Evolutionary conservation across 2,797 vertebrate genomes (phyloP).

Genomic region (Cetoscarus ocellatus): DNA sequence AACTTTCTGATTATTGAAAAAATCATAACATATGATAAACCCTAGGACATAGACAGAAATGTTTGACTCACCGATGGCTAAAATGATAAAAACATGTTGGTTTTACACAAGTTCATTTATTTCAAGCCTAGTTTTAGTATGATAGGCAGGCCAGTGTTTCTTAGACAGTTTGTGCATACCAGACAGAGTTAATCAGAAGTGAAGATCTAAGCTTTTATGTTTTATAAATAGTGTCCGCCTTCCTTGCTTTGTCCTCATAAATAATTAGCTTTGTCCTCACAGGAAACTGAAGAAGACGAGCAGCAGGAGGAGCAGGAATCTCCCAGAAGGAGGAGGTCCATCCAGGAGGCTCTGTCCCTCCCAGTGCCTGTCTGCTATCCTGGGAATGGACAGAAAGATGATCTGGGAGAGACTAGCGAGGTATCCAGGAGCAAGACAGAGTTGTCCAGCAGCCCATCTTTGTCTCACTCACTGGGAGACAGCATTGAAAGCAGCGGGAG

Average conservation of each 20-base stretch:
- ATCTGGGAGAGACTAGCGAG: constrained; percentile 70
- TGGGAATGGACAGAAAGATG: constrained; percentile 74
- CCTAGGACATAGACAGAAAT: neutral
- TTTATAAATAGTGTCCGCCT: constrained; percentile 40
- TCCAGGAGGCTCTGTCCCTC: constrained; percentile 86
- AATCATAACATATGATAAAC: too few relatives aligned
- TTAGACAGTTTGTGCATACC: neutral
- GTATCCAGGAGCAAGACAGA: constrained; percentile 58
- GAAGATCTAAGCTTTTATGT: constrained; percentile 1
- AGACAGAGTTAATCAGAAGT: constrained; percentile 14
- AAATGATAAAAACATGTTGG: neutral
- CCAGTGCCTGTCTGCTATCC: constrained; percentile 74
- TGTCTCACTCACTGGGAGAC: constrained; percentile 81
- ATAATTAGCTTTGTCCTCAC: constrained; percentile 55
- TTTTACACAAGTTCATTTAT: neutral
- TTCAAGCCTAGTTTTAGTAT: neutral
- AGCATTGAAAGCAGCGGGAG: constrained; percentile 80
- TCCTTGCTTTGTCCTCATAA: constrained; percentile 55
- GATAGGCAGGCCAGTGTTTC: neutral
- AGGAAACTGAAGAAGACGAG: constrained; percentile 84
- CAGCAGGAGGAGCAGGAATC: constrained; percentile 71
- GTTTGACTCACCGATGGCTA: neutral
- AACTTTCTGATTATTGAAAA: neutral
- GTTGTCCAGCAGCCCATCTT: constrained; percentile 73
- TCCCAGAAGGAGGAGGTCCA: constrained; percentile 74